phyloP scores from a whole-genome alignment of 2,113 vertebrate genomes.

The Nematolebias whitei region DNA sequence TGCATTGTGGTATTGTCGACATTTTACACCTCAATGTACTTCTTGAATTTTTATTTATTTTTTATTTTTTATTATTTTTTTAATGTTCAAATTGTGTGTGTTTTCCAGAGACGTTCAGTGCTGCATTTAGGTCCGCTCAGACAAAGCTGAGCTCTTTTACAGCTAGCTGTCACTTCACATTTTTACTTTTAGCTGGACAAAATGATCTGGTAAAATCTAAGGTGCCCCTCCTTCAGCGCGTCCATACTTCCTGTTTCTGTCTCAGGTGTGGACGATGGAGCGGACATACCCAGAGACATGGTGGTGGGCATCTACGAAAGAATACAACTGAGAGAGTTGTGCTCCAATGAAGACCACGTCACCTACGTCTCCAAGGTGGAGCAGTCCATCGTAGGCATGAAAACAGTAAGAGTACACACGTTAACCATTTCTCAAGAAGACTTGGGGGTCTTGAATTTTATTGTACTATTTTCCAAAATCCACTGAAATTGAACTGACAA shows the following conservation, averaged over 20 bases:
- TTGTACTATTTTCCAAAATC: no score
- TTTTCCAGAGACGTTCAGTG: background rate
- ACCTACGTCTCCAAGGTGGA: conserved; percentile 99
- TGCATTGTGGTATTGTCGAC: no score
- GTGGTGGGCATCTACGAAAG: conserved; percentile 98
- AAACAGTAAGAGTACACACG: conserved; percentile 86
- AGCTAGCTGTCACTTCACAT: conserved; percentile 3
- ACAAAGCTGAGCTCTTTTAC: background rate
- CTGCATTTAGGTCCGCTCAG: background rate
- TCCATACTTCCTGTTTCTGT: conserved; percentile 1
- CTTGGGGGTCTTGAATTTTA: no score
- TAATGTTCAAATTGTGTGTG: no score
- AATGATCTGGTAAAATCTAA: background rate
- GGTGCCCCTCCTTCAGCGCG: no score
- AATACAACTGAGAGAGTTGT: conserved; percentile 95
- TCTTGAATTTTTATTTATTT: no score
- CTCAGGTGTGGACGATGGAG: conserved; percentile 94
- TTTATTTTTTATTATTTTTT: no score
- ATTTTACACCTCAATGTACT: no score
- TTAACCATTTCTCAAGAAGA: background rate
- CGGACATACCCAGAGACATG: conserved; percentile 95
- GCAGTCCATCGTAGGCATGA: conserved; percentile 98
- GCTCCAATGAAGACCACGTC: conserved; percentile 98
- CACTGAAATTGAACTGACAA: no score
- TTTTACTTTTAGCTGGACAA: conserved; percentile 3